Evolutionary conservation across 35 echinoderm and acorn worm species (phyloP).

Genomic region (Apostichopus parvimensis): DNA sequence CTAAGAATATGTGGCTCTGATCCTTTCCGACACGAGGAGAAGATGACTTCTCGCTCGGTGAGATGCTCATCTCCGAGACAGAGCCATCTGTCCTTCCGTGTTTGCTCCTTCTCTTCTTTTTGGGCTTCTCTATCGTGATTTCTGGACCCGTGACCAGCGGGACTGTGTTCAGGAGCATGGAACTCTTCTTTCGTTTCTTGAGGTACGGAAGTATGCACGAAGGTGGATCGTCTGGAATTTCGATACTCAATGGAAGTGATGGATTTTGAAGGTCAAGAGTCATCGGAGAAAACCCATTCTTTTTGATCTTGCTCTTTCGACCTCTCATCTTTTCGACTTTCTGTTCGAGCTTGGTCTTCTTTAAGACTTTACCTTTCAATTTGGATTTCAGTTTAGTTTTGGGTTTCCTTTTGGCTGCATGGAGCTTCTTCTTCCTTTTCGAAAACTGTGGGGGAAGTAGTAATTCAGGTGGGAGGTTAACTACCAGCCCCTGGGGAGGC

Average conservation of each 20-base stretch:
- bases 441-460: constrained; percentile 49
- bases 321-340: constrained; percentile 59
- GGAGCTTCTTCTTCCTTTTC: constrained; percentile 46
- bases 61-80: constrained; percentile 49
- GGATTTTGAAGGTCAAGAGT: constrained; percentile 44
- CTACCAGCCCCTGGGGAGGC: neutral
- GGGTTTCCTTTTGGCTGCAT: constrained; percentile 30
- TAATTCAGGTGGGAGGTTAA: constrained; percentile 55
- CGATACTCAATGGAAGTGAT: constrained; percentile 77
- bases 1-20: constrained; percentile 53
- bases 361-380: constrained; percentile 46
- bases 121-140: constrained; percentile 45
- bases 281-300: constrained; percentile 27
- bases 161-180: constrained; percentile 28
- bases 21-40: constrained; percentile 17
- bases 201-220: constrained; percentile 31
- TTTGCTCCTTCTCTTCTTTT: constrained; percentile 48
- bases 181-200: constrained; percentile 46
- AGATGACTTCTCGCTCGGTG: constrained; percentile 49
- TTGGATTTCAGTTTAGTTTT: constrained; percentile 63
- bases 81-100: constrained; percentile 35
- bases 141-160: constrained; percentile 42
- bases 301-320: constrained; percentile 60
- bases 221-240: constrained; percentile 79
- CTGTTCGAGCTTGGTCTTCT: constrained; percentile 57